Conservation (phyloP, 2,113 vertebrate genomes). For the Callospermophilus lateralis region DNA sequence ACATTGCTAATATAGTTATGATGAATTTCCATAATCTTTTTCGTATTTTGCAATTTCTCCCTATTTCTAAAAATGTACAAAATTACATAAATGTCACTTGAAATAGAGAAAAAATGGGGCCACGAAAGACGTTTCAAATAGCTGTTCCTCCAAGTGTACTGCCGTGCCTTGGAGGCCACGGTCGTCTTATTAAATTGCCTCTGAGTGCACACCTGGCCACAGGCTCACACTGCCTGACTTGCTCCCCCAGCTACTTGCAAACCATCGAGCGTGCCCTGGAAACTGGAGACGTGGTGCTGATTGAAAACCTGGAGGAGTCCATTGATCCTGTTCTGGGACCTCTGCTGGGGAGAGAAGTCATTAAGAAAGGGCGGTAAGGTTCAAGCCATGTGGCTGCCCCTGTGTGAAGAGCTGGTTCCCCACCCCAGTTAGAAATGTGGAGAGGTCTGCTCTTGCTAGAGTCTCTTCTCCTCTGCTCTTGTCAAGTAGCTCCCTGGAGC, state of each 20-base stretch:
- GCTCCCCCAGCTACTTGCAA: constrained; percentile 92
- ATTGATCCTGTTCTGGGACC: constrained; percentile 96
- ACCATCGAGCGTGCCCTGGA: constrained; percentile 92
- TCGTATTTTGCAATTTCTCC: background rate
- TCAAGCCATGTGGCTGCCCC: too few relatives aligned
- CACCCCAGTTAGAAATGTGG: accelerated
- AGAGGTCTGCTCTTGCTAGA: background rate
- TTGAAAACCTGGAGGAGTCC: constrained; percentile 96
- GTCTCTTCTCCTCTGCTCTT: background rate
- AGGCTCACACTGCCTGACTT: background rate
- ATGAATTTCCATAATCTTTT: constrained; percentile 8
- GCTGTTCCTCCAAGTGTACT: background rate
- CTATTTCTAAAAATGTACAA: background rate
- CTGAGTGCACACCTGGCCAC: background rate
- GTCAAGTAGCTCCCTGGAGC: accelerated
- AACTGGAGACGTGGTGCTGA: constrained; percentile 93
- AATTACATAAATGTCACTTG: background rate
- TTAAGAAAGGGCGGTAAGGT: constrained; percentile 95
- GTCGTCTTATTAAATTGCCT: background rate
- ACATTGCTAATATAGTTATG: background rate
- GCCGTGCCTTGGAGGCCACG: accelerated
- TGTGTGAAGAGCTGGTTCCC: background rate
- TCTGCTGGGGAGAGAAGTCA: constrained; percentile 94
- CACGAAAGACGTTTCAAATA: background rate
- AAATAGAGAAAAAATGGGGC: background rate